These are phyloP conservation scores for Lepidostoma basale DNA, from an alignment of 1,140 invertebrate species.

Conservation along the genomic window DNA sequence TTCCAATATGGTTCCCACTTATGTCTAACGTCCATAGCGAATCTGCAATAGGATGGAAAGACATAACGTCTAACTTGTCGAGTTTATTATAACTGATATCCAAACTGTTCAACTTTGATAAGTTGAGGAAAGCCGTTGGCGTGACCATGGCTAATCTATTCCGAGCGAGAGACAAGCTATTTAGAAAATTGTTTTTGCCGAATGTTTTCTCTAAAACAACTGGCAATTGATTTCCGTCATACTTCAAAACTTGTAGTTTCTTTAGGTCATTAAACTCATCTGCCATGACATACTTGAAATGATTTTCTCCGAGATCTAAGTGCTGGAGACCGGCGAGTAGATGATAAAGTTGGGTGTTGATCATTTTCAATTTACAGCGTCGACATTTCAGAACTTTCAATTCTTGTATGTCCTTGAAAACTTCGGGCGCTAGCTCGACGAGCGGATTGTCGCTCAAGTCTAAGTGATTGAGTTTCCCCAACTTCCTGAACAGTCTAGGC, in stretches of 20 bases:
- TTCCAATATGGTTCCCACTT: slow-evolving; percentile 67
- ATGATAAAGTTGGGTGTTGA: slow-evolving; percentile 79
- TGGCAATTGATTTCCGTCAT: slow-evolving; percentile 79
- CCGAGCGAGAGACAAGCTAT: slow-evolving; percentile 65
- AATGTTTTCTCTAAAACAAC: slow-evolving; percentile 77
- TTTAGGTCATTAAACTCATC: slow-evolving; percentile 76
- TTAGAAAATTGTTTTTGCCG: slow-evolving; percentile 66
- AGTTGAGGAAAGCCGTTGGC: slow-evolving; percentile 70
- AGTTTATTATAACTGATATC: slow-evolving; percentile 79
- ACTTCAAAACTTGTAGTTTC: slow-evolving; percentile 68
- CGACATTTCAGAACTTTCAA: slow-evolving; percentile 72
- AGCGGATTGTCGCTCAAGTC: slow-evolving; percentile 78
- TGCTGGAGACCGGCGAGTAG: slow-evolving; percentile 70
- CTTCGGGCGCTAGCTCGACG: slow-evolving; percentile 72
- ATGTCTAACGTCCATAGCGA: slow-evolving; percentile 68
- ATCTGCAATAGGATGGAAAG: slow-evolving; percentile 66
- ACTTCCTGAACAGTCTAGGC: slow-evolving; percentile 69
- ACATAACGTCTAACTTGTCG: slow-evolving; percentile 65
- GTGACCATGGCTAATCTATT: slow-evolving; percentile 77
- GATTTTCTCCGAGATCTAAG: slow-evolving; percentile 78
- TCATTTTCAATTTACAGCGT: slow-evolving; percentile 69
- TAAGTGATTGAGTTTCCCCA: slow-evolving; percentile 70
- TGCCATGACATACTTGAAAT: slow-evolving; percentile 75
- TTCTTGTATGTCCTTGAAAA: slow-evolving; percentile 78
- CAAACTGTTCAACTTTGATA: slow-evolving; percentile 67